Base-by-base conservation (phyloP, 2,797 vertebrate species). In the Chiroxiphia lanceolata region DNA sequence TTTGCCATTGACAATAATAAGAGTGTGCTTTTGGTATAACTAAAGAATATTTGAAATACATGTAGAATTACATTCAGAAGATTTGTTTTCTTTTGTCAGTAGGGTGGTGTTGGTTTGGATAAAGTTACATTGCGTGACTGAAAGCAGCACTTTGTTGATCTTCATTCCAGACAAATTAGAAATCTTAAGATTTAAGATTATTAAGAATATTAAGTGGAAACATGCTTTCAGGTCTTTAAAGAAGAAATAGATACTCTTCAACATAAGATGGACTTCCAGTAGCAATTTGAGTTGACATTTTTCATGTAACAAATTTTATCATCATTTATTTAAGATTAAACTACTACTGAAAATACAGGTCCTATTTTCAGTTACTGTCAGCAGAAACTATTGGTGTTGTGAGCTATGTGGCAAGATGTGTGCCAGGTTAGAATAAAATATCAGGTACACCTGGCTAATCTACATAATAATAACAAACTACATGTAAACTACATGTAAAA, bases 221-320 rank as follows among this genome's bases (percentile, higher is more conserved):
- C 63, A 72, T 96, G 83, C 33, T 94, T 95, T 93, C 68, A 72
- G 67, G 36, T 84, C 87, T 59, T 95, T 94, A 95, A 96, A 95
- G 82, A 63, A 82, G 50, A 64, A 95, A 88, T 82, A 75, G 25
- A 13, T 92, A 79, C 33, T 93, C 57, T 77, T 97, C 64, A 95
- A 93, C 94, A 65, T 84, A 93, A 92, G 56, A 71, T 81, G 90
- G 44, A 85, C 68, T 88, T 87, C 38, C 10, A 87, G 5, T 86
- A 87, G 79, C 71, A 94, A 79, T 96, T 90, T 81, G 69, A 92
- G 84, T 95, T 94, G 54, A 74, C 48, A 22, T 90, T 91, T 83
- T 96, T 90, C 29, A 36, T 87, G 45, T 89, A 76, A 75, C 20
- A 86, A 94, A 60, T 97, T 74, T 53, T 86, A 1, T 94, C 61